Percentiles rank a stretch among this genome's conserved stretches.
Evolutionary conservation across 2,797 vertebrate species (phyloP).

Genomic region (Pangasius mekongensis): DNA sequence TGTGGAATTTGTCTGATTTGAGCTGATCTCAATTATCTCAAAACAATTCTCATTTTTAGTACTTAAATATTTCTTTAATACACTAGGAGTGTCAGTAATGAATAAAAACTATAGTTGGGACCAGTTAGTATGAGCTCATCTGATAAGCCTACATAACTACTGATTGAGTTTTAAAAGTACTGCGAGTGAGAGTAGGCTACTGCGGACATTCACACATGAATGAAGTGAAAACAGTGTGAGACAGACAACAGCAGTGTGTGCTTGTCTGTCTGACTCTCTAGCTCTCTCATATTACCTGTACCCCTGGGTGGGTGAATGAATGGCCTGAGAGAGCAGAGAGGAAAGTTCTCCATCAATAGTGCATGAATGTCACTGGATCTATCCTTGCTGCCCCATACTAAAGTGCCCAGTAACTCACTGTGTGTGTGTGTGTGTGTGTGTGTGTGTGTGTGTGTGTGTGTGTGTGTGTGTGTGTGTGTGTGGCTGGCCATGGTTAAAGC

Average conservation of each 20-base stretch:
- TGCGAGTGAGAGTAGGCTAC: slow-evolving; percentile 7
- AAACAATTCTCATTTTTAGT: neutral
- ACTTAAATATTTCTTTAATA: neutral
- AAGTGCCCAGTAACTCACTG: neutral
- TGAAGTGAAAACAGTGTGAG: slow-evolving; percentile 37
- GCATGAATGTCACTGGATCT: slow-evolving; percentile 55
- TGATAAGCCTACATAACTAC: neutral
- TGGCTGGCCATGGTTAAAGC: neutral
- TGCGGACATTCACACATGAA: slow-evolving; percentile 29
- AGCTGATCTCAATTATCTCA: neutral
- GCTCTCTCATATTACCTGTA: slow-evolving; percentile 52
- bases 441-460: neutral
- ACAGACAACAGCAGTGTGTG: slow-evolving; percentile 4
- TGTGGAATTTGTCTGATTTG: neutral
- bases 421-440: no score
- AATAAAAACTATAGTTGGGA: neutral
- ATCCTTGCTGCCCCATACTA: slow-evolving; percentile 17
- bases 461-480: no score
- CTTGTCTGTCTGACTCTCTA: neutral
- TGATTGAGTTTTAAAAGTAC: neutral
- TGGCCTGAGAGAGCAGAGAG: slow-evolving; percentile 43
- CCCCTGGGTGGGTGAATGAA: slow-evolving; percentile 36
- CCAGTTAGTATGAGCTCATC: neutral
- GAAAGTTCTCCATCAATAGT: slow-evolving; percentile 63
- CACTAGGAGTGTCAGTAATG: neutral